phyloP scores from a whole-genome alignment of 2,113 vertebrate species.

The Chauna torquata region DNA sequence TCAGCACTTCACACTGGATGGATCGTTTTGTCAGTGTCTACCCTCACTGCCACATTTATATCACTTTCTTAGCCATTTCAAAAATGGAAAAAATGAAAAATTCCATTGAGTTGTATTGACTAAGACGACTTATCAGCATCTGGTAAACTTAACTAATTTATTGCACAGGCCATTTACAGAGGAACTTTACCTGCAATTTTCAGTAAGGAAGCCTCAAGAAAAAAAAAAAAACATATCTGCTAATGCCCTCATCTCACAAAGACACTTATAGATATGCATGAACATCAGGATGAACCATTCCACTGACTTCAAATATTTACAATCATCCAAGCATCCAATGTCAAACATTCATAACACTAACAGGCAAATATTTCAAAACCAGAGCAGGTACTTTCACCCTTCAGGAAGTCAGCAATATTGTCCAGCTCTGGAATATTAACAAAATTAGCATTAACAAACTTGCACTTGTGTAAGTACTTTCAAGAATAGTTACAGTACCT shows the following conservation, averaged over 20 bases:
- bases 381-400: background rate
- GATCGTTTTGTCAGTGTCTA: background rate
- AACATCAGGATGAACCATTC: background rate
- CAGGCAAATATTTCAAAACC: background rate
- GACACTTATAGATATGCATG: background rate
- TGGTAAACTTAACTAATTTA: background rate
- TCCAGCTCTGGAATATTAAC: background rate
- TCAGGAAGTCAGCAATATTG: background rate
- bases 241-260: background rate
- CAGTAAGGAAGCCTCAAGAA: background rate
- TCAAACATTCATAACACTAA: background rate
- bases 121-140: background rate
- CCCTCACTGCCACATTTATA: background rate
- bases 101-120: background rate
- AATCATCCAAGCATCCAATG: background rate
- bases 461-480: background rate
- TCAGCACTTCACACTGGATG: background rate
- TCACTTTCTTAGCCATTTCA: background rate
- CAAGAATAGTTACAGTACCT: background rate
- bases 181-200: background rate
- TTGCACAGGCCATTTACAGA: background rate
- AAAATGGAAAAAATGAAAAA: background rate
- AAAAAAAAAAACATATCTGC: background rate
- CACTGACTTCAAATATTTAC: background rate
- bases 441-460: background rate